Base-by-base conservation (phyloP, 2,888 invertebrate species). In the Boloria euphrosyne region DNA sequence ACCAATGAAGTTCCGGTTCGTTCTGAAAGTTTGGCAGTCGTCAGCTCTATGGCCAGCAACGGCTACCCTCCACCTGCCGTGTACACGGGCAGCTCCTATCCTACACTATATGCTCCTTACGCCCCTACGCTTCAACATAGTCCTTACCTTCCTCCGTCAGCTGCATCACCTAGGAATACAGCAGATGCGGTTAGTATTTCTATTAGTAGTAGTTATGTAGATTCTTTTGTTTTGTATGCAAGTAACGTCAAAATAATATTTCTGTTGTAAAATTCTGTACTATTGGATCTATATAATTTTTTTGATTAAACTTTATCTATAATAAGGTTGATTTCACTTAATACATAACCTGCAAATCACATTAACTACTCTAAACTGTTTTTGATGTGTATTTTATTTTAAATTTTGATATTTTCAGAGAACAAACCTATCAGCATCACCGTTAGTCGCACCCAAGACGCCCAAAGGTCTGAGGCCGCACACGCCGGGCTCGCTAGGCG, bases 81-180 rank as follows among this genome's bases (percentile, higher is more conserved):
- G 1, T 96, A 96, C 82, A 94, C 96, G 64, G 87, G 85, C n/a
- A 81, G 83, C 49, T 78, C 86, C 49, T 90, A 89, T 72, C 95
- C 95, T 71, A 94, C 95, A 49, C 92, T 97, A 70, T 97, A 97
- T 81, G 95, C 97, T 14, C 97, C 97, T 0, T 96, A 96, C 80
- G 95, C 96, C 67, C 93, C 95, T 68, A 93, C 95, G 65, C 83
- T 95, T 71, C 94, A 95, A 85, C 94, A 96, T 85, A 95, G 95
- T 78, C 95, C 96, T 51, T 96, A 96, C 81, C 93, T 95, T 76
- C 94, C 95, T 62, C 94, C 95, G 4, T 89, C 92, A 46, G 94
- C 93, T 61, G 93, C 94, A 53, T 94, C 95, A 51, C 94, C 95
- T 31, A 93, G 94, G 70, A 94, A 94, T 73, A 91, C 93, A 38